Conservation (phyloP, 2,113 vertebrate species). For the Cromileptes altivelis region DNA sequence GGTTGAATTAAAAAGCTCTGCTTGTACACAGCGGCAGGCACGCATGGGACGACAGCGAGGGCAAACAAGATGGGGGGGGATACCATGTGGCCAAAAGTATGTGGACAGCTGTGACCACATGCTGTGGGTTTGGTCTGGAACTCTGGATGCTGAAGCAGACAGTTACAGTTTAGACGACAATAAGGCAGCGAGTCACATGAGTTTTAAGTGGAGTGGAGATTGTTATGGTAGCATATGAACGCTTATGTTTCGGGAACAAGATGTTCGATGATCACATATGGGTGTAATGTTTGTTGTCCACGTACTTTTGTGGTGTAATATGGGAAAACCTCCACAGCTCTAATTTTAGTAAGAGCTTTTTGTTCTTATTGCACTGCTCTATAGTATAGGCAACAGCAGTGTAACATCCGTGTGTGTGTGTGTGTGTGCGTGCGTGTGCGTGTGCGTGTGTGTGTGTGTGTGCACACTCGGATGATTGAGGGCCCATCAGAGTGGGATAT, state of each 20-base stretch:
- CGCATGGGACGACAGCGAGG: background rate
- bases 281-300: background rate
- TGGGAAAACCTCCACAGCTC: background rate
- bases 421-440: slow-evolving; percentile 20
- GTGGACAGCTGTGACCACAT: background rate
- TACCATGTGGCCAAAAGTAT: background rate
- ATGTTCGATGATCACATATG: background rate
- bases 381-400: background rate
- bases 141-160: background rate
- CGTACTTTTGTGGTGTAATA: background rate
- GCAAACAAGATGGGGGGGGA: background rate
- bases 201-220: background rate
- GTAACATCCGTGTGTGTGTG: slow-evolving; percentile 5
- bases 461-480: slow-evolving; percentile 67
- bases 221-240: background rate
- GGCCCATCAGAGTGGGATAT: slow-evolving; percentile 70
- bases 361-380: slow-evolving; percentile 36
- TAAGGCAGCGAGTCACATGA: background rate
- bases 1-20: slow-evolving; percentile 37
- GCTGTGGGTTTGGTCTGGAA: background rate
- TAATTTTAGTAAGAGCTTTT: slow-evolving; percentile 21
- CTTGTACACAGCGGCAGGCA: slow-evolving; percentile 6
- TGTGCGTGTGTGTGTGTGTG: slow-evolving; percentile 33
- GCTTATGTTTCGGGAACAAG: background rate
- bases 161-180: background rate